These are phyloP conservation scores for Cydia pomonella DNA, from an alignment of 1,140 invertebrate species.

Conservation along the genomic window DNA sequence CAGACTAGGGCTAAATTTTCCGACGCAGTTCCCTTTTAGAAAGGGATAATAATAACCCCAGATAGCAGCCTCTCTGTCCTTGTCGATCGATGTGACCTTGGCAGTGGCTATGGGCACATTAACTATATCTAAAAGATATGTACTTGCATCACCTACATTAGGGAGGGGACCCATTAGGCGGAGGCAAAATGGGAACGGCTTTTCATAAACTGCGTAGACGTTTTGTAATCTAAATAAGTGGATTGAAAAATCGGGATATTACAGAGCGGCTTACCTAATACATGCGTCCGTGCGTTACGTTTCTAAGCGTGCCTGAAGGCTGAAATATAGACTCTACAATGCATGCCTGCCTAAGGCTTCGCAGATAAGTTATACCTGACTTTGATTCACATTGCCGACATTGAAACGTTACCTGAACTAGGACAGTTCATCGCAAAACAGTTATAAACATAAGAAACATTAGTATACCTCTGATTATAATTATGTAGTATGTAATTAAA, in stretches of 20 bases:
- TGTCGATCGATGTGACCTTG: slow-evolving; percentile 73
- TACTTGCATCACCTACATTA: slow-evolving; percentile 11
- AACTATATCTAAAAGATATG: background rate
- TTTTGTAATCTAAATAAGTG: background rate
- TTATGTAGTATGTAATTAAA: no score
- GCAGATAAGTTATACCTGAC: background rate
- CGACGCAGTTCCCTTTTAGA: slow-evolving; percentile 32
- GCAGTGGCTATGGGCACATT: slow-evolving; percentile 53
- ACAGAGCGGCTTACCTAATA: background rate
- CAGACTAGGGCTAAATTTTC: slow-evolving; percentile 35
- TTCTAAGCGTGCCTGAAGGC: background rate
- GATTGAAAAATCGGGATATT: background rate
- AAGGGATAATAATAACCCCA: slow-evolving; percentile 36
- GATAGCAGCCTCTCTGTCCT: slow-evolving; percentile 43
- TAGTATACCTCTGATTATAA: no score
- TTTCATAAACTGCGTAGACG: slow-evolving; percentile 1
- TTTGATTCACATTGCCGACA: background rate
- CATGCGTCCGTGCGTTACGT: background rate
- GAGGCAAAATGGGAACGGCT: background rate
- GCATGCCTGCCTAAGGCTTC: background rate
- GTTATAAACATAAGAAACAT: no score
- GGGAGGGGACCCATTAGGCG: slow-evolving; percentile 1
- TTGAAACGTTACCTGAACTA: background rate
- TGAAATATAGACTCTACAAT: background rate
- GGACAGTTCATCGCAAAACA: no score